Evolutionary conservation across 2,797 vertebrate species (phyloP).

Genomic region (Melanotaenia maccullochi): DNA sequence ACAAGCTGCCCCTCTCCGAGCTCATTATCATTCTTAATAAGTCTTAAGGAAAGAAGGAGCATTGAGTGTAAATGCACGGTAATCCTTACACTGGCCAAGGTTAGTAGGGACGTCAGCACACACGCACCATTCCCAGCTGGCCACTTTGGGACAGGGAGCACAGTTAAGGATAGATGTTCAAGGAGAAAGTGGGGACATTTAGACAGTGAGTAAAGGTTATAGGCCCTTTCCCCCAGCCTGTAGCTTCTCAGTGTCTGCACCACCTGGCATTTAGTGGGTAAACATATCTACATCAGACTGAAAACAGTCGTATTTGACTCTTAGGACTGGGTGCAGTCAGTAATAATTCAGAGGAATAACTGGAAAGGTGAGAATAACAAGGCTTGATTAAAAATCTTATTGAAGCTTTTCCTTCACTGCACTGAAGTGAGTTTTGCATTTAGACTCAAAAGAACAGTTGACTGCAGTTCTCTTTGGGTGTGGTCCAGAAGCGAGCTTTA

Average conservation of each 20-base stretch:
- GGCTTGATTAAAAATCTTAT: slow-evolving; percentile 36
- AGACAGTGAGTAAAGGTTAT: slow-evolving; percentile 68
- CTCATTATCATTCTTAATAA: slow-evolving; percentile 99
- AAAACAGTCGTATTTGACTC: slow-evolving; percentile 43
- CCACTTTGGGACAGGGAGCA: slow-evolving; percentile 74
- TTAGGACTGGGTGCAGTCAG: slow-evolving; percentile 8
- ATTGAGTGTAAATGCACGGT: slow-evolving; percentile 98
- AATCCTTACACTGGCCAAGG: slow-evolving; percentile 99
- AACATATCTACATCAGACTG: slow-evolving; percentile 54
- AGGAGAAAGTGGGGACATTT: slow-evolving; percentile 74
- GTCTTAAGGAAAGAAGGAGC: slow-evolving; percentile 99
- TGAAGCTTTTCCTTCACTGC: slow-evolving; percentile 35
- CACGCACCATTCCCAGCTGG: slow-evolving; percentile 81
- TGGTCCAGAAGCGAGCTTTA: slow-evolving; percentile 77
- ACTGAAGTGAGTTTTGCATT: slow-evolving; percentile 35
- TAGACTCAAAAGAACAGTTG: slow-evolving; percentile 53
- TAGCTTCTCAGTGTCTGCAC: slow-evolving; percentile 54
- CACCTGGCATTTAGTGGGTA: slow-evolving; percentile 70
- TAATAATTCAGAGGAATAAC: slow-evolving; percentile 11
- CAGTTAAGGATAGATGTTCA: slow-evolving; percentile 77
- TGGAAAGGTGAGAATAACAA: slow-evolving; percentile 22
- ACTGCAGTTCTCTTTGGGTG: slow-evolving; percentile 73
- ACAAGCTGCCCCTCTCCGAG: slow-evolving; percentile 93
- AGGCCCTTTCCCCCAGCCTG: slow-evolving; percentile 58
- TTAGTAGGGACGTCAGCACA: slow-evolving; percentile 96